Base-by-base conservation (phyloP, 2,888 invertebrate genomes). In the Ecliptopera silaceata region DNA sequence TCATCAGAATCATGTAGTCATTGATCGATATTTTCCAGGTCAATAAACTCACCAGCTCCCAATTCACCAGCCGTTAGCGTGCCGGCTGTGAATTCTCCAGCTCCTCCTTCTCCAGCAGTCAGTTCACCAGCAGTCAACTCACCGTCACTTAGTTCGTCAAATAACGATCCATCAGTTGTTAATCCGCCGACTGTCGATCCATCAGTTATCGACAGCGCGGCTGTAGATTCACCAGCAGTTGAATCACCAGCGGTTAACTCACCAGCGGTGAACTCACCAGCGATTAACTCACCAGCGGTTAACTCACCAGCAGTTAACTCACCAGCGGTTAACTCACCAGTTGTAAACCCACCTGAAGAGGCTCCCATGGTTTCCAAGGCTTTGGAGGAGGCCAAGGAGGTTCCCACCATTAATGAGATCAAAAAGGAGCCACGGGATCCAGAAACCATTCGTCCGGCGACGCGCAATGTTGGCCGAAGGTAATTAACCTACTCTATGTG, bases 391-490 rank as follows among this genome's bases (percentile, higher is more conserved):
- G 22, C 3, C 26, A 41, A 43, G 8, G 47, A 48, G 29, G 22
- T 6, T 20, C 47, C 39, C 11, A 29, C 15, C n/a, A 10, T 45
- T 22, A 20, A 32, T 18, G 38, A 45, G 22, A 45, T 53, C n/a
- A 58, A 58, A 20, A 53, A 52, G n/a, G 59, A 67, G 36, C 43
- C 66, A 0, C 64, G 63, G 10, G 78, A 77, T 15, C 52, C 63
- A 0, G 63, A 71, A 2, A 10, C 3, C 12, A 12, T 12, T 29
- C 52, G 48, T 3, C 41, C 70, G 8, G 65, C 70, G 29, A 65
- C 74, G n/a, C 70, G 79, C 29, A 76, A 71, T 26, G 69, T 85
- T 1, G 82, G 81, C 1, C 74, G 86, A 38, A 77, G 86, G 86
- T 54, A 42, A 6, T 26, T 4, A 8, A 26, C 2, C 26, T 4